Evolutionary conservation across 2,888 invertebrate species (phyloP), one percentile per base, ranked within the genome.

Genomic region (Exephanes ischioxanthus): DNA sequence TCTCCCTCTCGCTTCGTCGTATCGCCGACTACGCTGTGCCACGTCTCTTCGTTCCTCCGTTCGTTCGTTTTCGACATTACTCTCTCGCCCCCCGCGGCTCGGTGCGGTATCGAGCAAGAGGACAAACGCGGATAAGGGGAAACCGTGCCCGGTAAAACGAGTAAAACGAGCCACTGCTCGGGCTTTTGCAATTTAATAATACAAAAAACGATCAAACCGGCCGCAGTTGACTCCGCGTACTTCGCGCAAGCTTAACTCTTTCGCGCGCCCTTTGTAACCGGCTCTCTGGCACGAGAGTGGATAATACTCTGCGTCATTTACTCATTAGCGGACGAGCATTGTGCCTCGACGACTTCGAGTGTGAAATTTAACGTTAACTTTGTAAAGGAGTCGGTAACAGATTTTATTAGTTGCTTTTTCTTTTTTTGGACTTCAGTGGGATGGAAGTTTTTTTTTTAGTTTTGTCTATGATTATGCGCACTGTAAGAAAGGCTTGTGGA

Each of bases 101-200:
- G 30, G 2, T 22, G 9, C 67, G 73, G 61, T 67, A 67, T 41
- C 76, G 61, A 70, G 68, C 71, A 14, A 45, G 66, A 79, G 80
- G 83, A 86, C 83, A 83, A 83, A 86, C 77, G 63, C 48, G 77
- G 73, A 77, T 80, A 83, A 80, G 76, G 68, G 72, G 58, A 73
- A 58, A 7, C 22, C 22, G 55, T 55, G 19, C 22, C 22, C 26
- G 58, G 58, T 3, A 58, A 58, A 22, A 22, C 58, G 58, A 26
- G 58, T 3, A 58, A 26, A 22, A 22, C 58, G 58, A 26, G 3
- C 11, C 30, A 26, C 58, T 58, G 33, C 19, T 48, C 9, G 48
- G 63, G 75, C 48, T 75, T 48, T 26, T 37, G 63, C 84, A 82
- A 86, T 84, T 84, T 84, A 81, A 86, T 84, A 84, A 84, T 71